These are phyloP conservation scores for Suricata suricatta DNA, from an alignment of 2,113 vertebrate species.

Conservation along the genomic window DNA sequence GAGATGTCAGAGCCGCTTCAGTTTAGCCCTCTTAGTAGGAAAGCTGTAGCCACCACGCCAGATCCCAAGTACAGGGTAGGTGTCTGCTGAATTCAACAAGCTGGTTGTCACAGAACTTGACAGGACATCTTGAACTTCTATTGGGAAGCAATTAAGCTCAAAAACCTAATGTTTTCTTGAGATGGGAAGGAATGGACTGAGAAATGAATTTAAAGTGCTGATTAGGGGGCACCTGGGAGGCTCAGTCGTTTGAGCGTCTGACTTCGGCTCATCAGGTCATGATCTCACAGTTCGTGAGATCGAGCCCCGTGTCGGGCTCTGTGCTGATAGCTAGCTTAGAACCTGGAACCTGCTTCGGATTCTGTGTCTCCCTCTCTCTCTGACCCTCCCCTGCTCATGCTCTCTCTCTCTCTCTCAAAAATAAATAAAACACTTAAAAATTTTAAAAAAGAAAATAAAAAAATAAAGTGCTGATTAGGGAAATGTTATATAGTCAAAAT, in stretches of 20 bases:
- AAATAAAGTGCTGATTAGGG: background rate
- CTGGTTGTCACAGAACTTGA: background rate
- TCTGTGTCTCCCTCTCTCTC: too few species aligned
- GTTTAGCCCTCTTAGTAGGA: background rate
- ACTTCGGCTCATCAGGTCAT: too few species aligned
- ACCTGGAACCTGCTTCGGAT: too few species aligned
- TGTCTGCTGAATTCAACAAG: slow-evolving; percentile 3
- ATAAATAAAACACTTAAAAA: too few species aligned
- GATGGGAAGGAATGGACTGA: slow-evolving; percentile 20
- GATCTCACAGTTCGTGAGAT: too few species aligned
- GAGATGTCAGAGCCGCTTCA: background rate
- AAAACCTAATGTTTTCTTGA: slow-evolving; percentile 35
- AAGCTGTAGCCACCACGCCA: background rate
- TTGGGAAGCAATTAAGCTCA: background rate
- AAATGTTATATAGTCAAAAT: slow-evolving; percentile 30
- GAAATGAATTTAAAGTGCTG: slow-evolving; percentile 49
- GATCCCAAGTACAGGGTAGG: background rate
- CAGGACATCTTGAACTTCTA: background rate
- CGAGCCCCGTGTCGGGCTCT: too few species aligned
- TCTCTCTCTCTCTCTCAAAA: too few species aligned
- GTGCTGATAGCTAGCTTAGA: too few species aligned
- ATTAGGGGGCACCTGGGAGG: background rate
- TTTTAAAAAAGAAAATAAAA: too few species aligned
- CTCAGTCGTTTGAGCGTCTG: too few species aligned
- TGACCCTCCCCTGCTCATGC: too few species aligned